Evolutionary conservation across 2,888 invertebrate species (phyloP).

Genomic region (Diachrysia chrysitis): DNA sequence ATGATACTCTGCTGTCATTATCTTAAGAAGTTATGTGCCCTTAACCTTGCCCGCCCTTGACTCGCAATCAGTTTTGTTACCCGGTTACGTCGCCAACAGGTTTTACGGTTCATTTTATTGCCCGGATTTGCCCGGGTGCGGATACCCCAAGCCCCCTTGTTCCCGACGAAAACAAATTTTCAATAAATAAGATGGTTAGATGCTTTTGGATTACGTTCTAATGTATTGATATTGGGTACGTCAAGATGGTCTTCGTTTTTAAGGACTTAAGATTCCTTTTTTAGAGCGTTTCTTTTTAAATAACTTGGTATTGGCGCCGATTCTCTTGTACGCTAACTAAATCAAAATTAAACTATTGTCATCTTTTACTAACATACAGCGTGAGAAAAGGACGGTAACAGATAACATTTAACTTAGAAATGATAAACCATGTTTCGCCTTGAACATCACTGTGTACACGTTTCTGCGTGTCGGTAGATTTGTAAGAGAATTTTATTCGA

Average conservation of each 20-base stretch:
- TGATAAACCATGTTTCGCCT: no score
- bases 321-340: no score
- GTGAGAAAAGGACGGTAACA: no score
- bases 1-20: conserved; percentile 45
- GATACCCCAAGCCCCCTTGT: conserved; percentile 63
- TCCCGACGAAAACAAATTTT: conserved; percentile 73
- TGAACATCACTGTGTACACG: no score
- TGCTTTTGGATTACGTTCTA: conserved; percentile 42
- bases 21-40: conserved; percentile 55
- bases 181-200: conserved; percentile 70
- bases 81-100: conserved; percentile 75
- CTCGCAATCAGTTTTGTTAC: conserved; percentile 66
- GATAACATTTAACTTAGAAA: no score
- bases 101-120: conserved; percentile 80
- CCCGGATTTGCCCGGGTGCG: conserved; percentile 65
- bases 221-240: conserved; percentile 40
- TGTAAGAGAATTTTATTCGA: no score
- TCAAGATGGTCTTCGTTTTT: conserved; percentile 11
- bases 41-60: conserved; percentile 78
- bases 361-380: no score
- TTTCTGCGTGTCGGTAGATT: no score
- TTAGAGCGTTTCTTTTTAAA: not conserved
- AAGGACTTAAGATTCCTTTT: conserved; percentile 15
- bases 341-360: no score
- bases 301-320: no score